Percentiles rank a stretch among this genome's conserved stretches.
These are phyloP conservation scores for Spilosoma lubricipeda DNA, from an alignment of 2,888 invertebrate species.

Conservation along the genomic window DNA sequence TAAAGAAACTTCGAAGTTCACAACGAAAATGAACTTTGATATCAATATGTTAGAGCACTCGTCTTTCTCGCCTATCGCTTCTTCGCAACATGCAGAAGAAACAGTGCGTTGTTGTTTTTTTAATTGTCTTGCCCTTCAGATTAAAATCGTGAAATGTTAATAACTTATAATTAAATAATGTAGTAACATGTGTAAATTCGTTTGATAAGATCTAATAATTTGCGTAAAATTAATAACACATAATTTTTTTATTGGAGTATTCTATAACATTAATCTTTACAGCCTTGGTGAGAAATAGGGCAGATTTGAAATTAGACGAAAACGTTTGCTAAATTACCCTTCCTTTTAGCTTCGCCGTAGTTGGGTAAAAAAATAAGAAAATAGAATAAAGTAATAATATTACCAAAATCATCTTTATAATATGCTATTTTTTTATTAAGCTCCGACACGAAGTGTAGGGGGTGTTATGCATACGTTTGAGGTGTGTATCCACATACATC, in stretches of 20 bases:
- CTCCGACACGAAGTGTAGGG: too few species aligned
- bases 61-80: neutral
- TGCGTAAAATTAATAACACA: constrained; percentile 1
- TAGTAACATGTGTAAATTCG: constrained; percentile 32
- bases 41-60: neutral
- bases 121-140: constrained; percentile 39
- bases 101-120: neutral
- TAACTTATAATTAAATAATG: constrained; percentile 21
- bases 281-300: neutral
- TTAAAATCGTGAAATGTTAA: constrained; percentile 37
- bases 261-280: neutral
- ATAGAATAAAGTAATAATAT: too few species aligned
- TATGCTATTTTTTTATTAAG: too few species aligned
- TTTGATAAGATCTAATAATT: constrained; percentile 25
- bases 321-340: neutral
- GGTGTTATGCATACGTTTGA: too few species aligned
- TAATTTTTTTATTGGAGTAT: neutral
- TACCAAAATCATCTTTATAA: too few species aligned
- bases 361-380: too few species aligned
- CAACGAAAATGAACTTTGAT: neutral
- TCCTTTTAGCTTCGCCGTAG: too few species aligned
- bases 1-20: too few species aligned
- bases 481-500: too few species aligned
- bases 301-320: neutral
- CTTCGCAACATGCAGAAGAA: neutral